Evolutionary conservation across 1,140 invertebrate genomes (phyloP).

Genomic region (Aphidius ervi): DNA sequence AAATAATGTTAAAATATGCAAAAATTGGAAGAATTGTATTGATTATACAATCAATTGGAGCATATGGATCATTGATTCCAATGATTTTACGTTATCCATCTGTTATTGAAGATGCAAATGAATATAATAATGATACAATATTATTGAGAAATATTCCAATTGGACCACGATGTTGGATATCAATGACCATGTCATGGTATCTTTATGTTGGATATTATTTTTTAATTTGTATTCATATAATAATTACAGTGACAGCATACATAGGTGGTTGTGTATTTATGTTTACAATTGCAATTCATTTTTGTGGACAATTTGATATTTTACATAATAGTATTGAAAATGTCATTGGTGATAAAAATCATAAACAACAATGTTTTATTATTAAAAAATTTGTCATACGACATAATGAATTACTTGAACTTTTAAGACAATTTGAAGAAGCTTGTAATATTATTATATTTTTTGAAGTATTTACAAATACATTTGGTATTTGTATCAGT

Average conservation of each 20-base stretch:
- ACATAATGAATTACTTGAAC: conserved; percentile 17
- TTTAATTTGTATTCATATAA: conserved; percentile 11
- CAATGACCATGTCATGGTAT: background rate
- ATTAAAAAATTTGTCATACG: conserved; percentile 6
- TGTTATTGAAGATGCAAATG: background rate
- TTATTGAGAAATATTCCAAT: conserved; percentile 20
- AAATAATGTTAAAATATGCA: conserved; percentile 12
- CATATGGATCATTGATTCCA: conserved; percentile 5
- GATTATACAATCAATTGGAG: conserved; percentile 1
- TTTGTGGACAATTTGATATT: conserved; percentile 25
- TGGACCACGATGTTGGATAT: conserved; percentile 21
- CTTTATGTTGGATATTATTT: conserved; percentile 19
- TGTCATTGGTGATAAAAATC: conserved; percentile 9
- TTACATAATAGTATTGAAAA: conserved; percentile 15
- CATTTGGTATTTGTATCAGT: conserved; percentile 20
- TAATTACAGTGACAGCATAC: conserved; percentile 13
- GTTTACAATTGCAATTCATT: conserved; percentile 20
- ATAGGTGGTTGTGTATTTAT: conserved; percentile 22
- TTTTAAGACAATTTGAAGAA: conserved; percentile 19
- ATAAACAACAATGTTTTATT: background rate
- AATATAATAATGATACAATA: background rate
- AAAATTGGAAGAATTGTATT: conserved; percentile 4
- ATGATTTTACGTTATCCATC: conserved; percentile 1
- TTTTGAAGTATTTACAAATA: conserved; percentile 16
- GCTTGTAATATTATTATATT: conserved; percentile 19